Conservation (phyloP, 2,113 vertebrate genomes). For the Myotis brandtii region DNA sequence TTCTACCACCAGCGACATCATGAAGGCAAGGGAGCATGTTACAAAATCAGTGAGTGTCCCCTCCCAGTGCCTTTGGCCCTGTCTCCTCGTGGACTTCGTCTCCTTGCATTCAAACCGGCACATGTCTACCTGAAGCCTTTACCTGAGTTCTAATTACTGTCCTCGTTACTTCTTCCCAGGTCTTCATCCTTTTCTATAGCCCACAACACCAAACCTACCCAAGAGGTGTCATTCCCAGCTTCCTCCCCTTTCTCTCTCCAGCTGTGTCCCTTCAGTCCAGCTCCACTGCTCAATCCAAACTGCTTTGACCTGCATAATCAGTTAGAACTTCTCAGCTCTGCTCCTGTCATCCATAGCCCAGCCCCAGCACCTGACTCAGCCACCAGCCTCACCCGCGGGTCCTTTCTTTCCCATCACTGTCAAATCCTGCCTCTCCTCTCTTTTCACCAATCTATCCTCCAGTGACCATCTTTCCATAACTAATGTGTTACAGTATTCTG, state of each 20-base stretch:
- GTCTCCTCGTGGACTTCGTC: background rate
- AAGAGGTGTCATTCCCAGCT: background rate
- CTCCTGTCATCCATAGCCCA: fast-evolving
- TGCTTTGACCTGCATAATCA: background rate
- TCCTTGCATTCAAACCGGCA: background rate
- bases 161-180: background rate
- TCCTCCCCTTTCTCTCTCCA: background rate
- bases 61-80: background rate
- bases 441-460: background rate
- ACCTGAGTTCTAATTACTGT: background rate
- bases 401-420: background rate
- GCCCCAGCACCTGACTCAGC: background rate
- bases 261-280: background rate
- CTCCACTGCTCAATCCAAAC: background rate
- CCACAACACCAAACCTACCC: background rate
- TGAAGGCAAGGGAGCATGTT: fast-evolving
- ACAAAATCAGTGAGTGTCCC: background rate
- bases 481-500: background rate
- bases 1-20: background rate
- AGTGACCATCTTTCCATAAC: background rate
- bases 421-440: background rate
- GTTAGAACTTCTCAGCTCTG: background rate
- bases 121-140: background rate
- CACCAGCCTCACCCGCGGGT: background rate
- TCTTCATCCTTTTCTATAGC: background rate